Percentiles rank a stretch among this genome's conserved stretches.
These are phyloP conservation scores for Syngnathus floridae DNA, from an alignment of 2,113 vertebrate species.

Conservation along the genomic window DNA sequence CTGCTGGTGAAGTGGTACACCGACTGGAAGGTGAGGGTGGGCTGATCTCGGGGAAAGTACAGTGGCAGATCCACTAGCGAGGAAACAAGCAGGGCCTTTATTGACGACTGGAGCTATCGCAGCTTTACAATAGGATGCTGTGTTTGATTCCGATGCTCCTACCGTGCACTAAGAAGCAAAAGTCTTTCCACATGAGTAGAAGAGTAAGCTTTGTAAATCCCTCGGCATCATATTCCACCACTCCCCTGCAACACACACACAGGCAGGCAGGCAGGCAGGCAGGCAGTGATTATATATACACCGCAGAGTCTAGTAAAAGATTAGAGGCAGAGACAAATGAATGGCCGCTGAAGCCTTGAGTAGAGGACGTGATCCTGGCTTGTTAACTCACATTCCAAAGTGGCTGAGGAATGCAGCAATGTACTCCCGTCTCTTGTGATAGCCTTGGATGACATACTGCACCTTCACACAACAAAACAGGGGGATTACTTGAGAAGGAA, in stretches of 20 bases:
- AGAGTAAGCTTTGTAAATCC: conserved; percentile 97
- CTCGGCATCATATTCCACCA: conserved; percentile 96
- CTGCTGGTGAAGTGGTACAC: conserved; percentile 98
- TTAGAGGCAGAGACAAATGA: conserved; percentile 5
- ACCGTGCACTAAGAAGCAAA: conserved; percentile 98
- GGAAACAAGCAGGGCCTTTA: neutral
- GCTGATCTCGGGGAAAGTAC: conserved; percentile 96
- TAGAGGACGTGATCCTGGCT: neutral
- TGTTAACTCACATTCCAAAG: conserved; percentile 91
- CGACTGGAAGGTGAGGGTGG: conserved; percentile 93
- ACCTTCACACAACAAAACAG: conserved; percentile 70
- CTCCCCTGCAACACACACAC: conserved; percentile 73
- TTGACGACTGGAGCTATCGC: neutral
- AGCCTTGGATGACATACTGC: conserved; percentile 97
- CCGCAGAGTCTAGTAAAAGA: neutral
- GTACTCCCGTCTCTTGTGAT: conserved; percentile 97
- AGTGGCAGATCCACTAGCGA: conserved; percentile 87
- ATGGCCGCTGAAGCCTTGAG: conserved; percentile 1
- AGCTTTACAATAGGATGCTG: neutral
- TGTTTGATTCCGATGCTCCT: conserved; percentile 13
- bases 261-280: no score
- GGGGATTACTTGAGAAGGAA: neutral
- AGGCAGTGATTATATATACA: neutral
- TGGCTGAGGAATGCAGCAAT: conserved; percentile 98
- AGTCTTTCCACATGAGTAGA: conserved; percentile 95